Percentiles rank a stretch among this genome's conserved stretches.
These are phyloP conservation scores for Illadopsis cleaveri DNA, from an alignment of 2,113 vertebrate genomes.

Conservation along the genomic window DNA sequence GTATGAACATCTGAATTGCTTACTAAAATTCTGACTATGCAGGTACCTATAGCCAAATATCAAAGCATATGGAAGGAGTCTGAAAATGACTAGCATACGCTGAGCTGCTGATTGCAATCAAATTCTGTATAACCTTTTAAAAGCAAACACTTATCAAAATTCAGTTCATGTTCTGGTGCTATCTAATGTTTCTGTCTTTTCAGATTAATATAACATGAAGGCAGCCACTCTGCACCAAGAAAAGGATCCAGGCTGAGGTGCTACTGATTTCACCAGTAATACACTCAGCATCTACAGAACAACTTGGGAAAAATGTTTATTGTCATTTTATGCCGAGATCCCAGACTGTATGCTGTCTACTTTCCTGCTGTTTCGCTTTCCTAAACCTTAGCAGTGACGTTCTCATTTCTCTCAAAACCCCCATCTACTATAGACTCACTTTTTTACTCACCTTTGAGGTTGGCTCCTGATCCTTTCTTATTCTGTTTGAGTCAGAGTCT, in stretches of 20 bases:
- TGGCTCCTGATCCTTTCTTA: not conserved
- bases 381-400: not conserved
- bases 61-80: slow-evolving; percentile 26
- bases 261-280: not conserved
- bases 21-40: not conserved
- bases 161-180: slow-evolving; percentile 24
- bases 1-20: not conserved
- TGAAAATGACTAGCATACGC: slow-evolving; percentile 28
- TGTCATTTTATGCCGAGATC: not conserved
- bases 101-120: slow-evolving; percentile 65
- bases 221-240: not conserved
- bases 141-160: slow-evolving; percentile 57
- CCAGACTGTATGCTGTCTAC: not conserved
- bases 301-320: not conserved
- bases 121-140: slow-evolving; percentile 32
- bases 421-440: not conserved
- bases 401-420: not conserved
- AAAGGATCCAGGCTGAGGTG: not conserved
- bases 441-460: not conserved
- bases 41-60: slow-evolving; percentile 17
- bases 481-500: not conserved
- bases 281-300: not conserved
- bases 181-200: slow-evolving; percentile 38
- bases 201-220: slow-evolving; percentile 12
- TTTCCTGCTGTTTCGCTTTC: not conserved